phyloP scores from a whole-genome alignment of 2,888 invertebrate species.

The Crossocerus cetratus region DNA sequence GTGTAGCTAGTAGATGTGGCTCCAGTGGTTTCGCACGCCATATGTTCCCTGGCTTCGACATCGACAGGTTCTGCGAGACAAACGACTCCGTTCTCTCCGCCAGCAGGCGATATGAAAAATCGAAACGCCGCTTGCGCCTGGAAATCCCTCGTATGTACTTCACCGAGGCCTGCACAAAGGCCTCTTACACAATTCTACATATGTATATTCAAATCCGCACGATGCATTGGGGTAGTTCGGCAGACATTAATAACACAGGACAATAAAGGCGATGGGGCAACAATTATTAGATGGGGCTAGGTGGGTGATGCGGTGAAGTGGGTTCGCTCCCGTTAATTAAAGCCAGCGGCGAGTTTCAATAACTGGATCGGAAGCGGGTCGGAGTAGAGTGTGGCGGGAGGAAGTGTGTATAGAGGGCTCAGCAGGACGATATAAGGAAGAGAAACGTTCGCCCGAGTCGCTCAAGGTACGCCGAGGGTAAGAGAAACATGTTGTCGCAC shows the following conservation, averaged over 20 bases:
- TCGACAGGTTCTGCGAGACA: constrained; percentile 35
- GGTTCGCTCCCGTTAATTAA: constrained; percentile 53
- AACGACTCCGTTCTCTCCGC: constrained; percentile 22
- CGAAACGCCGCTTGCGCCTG: background rate
- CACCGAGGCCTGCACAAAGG: background rate
- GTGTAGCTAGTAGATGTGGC: constrained; percentile 17
- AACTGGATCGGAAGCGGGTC: constrained; percentile 18
- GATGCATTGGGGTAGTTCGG: constrained; percentile 10
- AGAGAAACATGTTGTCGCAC: constrained; percentile 25
- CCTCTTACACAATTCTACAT: no score
- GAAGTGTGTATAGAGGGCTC: constrained; percentile 1
- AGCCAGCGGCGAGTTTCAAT: constrained; percentile 45
- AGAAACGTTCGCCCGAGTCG: background rate
- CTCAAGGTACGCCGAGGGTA: background rate
- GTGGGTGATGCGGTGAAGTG: constrained; percentile 3
- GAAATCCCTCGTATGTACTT: background rate
- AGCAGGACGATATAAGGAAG: background rate
- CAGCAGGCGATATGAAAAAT: background rate
- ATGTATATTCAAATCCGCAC: background rate
- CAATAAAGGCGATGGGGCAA: background rate
- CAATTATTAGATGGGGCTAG: background rate
- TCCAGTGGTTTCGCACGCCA: constrained; percentile 34
- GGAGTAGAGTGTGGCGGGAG: constrained; percentile 4
- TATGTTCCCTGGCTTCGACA: constrained; percentile 42
- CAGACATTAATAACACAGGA: constrained; percentile 34